A percentile compares a stretch with the other conserved stretches of the same genome.
phyloP scores from a whole-genome alignment of 2,797 vertebrate species.

The Acanthurus leucopareius region DNA sequence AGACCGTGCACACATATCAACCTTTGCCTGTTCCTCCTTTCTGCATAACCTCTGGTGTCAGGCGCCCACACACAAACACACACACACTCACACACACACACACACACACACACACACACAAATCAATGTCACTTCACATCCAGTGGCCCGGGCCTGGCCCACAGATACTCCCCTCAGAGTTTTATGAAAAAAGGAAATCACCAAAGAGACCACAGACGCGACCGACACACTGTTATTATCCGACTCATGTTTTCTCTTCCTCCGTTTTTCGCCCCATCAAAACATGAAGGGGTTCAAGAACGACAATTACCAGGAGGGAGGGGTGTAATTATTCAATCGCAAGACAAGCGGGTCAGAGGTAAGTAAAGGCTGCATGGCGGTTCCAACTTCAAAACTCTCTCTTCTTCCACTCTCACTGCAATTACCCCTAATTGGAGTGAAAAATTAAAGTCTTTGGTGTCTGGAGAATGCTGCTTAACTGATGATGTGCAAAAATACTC shows the following conservation, averaged over 20 bases:
- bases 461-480: constrained; percentile 77
- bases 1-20: constrained; percentile 60
- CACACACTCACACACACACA: constrained; percentile 24
- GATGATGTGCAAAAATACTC: constrained; percentile 78
- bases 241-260: constrained; percentile 71
- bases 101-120: constrained; percentile 31
- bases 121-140: constrained; percentile 58
- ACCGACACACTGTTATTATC: constrained; percentile 83
- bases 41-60: constrained; percentile 63
- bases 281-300: constrained; percentile 75
- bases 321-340: constrained; percentile 85
- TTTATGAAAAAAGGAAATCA: constrained; percentile 79
- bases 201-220: constrained; percentile 80
- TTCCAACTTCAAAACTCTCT: constrained; percentile 76
- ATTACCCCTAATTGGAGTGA: constrained; percentile 83
- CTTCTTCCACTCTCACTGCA: constrained; percentile 81
- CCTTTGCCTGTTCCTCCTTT: constrained; percentile 35
- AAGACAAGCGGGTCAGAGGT: constrained; percentile 80
- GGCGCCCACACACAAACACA: constrained; percentile 37
- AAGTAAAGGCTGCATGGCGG: constrained; percentile 77
- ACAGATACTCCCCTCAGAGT: constrained; percentile 52
- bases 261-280: constrained; percentile 71
- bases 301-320: constrained; percentile 84
- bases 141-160: constrained; percentile 50
- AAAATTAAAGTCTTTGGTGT: constrained; percentile 80